Conservation (phyloP, 2,113 vertebrate genomes). For the Oreotrochilus melanogaster region DNA sequence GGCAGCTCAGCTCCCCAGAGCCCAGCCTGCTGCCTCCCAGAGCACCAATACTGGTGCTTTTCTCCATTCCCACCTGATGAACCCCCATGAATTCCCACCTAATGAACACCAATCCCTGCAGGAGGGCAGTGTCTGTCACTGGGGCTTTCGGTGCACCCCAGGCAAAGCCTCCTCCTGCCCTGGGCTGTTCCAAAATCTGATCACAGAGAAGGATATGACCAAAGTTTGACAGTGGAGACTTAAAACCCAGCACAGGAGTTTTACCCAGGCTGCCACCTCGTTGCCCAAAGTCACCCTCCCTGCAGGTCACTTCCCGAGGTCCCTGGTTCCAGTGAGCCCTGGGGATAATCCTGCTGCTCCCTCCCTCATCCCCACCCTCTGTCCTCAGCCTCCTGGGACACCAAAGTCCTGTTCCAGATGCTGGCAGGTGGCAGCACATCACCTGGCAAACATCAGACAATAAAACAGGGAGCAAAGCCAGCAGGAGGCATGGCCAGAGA, state of each 20-base stretch:
- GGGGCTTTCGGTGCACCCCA: too few relatives aligned
- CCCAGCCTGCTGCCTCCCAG: background rate
- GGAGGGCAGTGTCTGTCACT: too few relatives aligned
- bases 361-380: background rate
- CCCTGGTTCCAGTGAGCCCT: background rate
- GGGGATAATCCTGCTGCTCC: too few relatives aligned
- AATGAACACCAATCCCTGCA: too few relatives aligned
- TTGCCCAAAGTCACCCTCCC: background rate
- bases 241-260: too few relatives aligned
- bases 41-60: background rate
- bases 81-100: background rate
- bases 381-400: background rate
- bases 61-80: background rate
- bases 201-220: too few relatives aligned
- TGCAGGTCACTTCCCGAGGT: rapidly evolving
- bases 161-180: background rate
- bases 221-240: background rate
- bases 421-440: background rate
- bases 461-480: background rate
- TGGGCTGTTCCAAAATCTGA: rapidly evolving
- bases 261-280: too few relatives aligned
- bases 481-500: rapidly evolving
- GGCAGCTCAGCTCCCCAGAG: rapidly evolving
- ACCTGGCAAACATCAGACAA: background rate
- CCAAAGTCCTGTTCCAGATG: too few relatives aligned